Conservation (phyloP, 2,888 invertebrate species). For the Bruchidius siliquastri region DNA sequence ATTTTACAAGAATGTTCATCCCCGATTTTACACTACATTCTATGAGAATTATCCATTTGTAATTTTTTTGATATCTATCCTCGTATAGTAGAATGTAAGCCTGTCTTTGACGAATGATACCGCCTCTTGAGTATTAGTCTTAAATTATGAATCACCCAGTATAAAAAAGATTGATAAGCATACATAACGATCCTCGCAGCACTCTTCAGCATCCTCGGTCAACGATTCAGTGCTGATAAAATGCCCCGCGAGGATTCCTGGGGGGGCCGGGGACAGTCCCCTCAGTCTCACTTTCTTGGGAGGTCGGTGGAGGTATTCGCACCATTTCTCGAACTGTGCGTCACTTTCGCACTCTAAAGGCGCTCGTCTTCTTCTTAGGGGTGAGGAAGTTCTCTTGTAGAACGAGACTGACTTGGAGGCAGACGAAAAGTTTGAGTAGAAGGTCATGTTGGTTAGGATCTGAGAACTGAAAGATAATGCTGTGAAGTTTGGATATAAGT, state of each 20-base stretch:
- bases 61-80: no score
- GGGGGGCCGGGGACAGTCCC: not conserved
- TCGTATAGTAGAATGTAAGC: no score
- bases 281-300: not conserved
- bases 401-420: not conserved
- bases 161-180: no score
- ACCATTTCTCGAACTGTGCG: not conserved
- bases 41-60: no score
- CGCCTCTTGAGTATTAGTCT: no score
- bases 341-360: not conserved
- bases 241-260: not conserved
- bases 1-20: no score
- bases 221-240: not conserved
- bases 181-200: not conserved
- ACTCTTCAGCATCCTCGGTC: not conserved
- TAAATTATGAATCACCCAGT: no score
- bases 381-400: not conserved
- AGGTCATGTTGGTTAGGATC: not conserved
- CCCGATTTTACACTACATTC: no score
- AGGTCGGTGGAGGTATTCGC: not conserved
- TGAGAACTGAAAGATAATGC: not conserved
- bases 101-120: no score
- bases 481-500: no score
- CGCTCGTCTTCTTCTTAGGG: not conserved
- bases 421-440: not conserved